A percentile compares a stretch with the other conserved stretches of the same genome.
These are phyloP conservation scores for Diglossa cyanea DNA, from an alignment of 2,797 vertebrate species.

Conservation along the genomic window DNA sequence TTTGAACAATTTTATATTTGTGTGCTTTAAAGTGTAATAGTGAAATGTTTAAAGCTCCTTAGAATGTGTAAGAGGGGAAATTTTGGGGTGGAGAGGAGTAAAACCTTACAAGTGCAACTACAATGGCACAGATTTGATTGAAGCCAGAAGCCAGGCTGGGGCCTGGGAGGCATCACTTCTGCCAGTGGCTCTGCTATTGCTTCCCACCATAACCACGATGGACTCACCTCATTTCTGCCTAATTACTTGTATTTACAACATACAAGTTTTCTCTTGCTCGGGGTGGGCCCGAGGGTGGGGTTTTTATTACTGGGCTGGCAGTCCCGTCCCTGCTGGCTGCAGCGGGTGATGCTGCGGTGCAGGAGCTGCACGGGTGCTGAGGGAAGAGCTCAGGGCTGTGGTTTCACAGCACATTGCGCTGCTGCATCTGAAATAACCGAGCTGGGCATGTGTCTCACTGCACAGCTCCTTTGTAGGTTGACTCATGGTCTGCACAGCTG, in stretches of 20 bases:
- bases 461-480: not conserved
- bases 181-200: not conserved
- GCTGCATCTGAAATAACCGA: rapidly evolving
- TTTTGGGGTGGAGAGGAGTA: not conserved
- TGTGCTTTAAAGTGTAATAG: not conserved
- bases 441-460: not conserved
- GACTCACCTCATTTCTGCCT: not conserved
- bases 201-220: not conserved
- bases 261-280: rapidly evolving
- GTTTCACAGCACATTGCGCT: not conserved
- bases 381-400: not conserved
- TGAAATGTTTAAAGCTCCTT: not conserved
- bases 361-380: rapidly evolving
- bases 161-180: not conserved
- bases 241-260: not conserved
- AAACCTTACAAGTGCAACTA: not conserved
- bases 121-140: rapidly evolving
- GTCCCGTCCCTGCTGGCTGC: not conserved
- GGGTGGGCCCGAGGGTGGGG: not conserved
- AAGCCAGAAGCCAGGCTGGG: not conserved
- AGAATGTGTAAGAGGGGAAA: not conserved
- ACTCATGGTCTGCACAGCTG: not conserved
- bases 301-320: rapidly evolving
- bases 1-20: not conserved
- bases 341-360: rapidly evolving